Evolutionary conservation across 2,797 vertebrate species (phyloP), one percentile per base, ranked within the genome.

Genomic region (Mormyrops attenuatus): DNA sequence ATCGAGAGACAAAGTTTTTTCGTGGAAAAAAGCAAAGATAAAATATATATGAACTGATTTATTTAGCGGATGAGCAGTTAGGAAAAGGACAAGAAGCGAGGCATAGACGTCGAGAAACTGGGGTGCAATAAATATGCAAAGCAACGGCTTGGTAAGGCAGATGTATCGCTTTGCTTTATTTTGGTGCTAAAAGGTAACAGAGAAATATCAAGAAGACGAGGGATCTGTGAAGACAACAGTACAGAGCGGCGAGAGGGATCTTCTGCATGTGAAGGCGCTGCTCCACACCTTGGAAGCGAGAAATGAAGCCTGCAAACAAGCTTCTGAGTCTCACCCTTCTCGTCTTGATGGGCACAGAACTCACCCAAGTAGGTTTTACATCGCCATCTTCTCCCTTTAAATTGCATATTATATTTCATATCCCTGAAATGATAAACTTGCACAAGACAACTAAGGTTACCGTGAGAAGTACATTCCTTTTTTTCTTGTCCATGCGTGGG

Each of bases 281-380:
- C 96, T 89, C 93, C 95, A 88, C 94, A 92, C 94, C 94, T 94
- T 94, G 95, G 95, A 95, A 95, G 95, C 96, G 92, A 96, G 97
- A 97, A 95, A 99, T 99, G 98, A 97, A 95, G 94, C 97, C 97
- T 93, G 96, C 97, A 95, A 97, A 96, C 97, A 97, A 97, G 97
- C 95, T 99, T 93, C 95, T 97, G 93, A 96, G 97, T 96, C 97
- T 99, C 93, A 94, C 96, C 94, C 93, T 98, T 93, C 97, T 99
- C 95, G 94, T 98, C 96, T 96, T 99, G 95, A 97, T 98, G 97
- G 97, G 97, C 96, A 98, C 97, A 94, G 97, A 99, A 97, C 97
- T 99, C 96, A 98, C 97, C 91, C 98, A 99, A 98, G 98, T 99
- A 98, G 96, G 97, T 95, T 92, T 34, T 49, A 84, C 93, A 93